Evolutionary conservation across 2,888 invertebrate genomes (phyloP), one percentile per base, ranked within the genome.

Genomic region (Drosophila pegasa): DNA sequence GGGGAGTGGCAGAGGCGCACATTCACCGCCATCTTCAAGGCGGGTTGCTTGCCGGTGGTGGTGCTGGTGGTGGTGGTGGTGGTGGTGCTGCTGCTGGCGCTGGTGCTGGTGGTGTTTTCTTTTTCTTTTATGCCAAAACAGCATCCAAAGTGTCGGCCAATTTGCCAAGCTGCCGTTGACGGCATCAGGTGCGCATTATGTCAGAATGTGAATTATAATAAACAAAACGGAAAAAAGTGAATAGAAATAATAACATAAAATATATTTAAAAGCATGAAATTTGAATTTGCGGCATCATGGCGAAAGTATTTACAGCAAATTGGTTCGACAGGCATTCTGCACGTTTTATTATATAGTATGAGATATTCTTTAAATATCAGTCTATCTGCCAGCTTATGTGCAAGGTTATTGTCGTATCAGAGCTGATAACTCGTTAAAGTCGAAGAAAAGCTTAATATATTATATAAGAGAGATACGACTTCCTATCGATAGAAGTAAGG

Each of bases 161-260:
- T 84, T 71, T 81, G 78, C 62, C 75, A 58, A 54, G 69, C 51
- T 56, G 59, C 45, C 62, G 54, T 55, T 56, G 59, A 47, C 62
- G 78, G 78, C 81, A 84, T 84, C 87, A 87, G 83, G 83, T 83
- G 83, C 76, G 70, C 81, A 78, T 87, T 84, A 87, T 84, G 84
- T 78, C 87, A 76, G 57, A 71, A 68, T 66, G 68, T 67, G 69
- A 84, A 87, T 78, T 74, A 80, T 75, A 71, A 83, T 87, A 67
- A 60, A 47, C 50, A 64, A 61, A 66, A 65, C 65, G 37, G 22
- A n/a, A 48, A 47, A 50, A 43, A 52, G 18, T 52, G 38, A 52
- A 47, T 48, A 70, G 56, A 61, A 75, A 73, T 57, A 68, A 55
- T 40, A 61, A 61, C 58, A 66, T 57, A 40, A 72, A 71, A 64